These are phyloP conservation scores for Puma concolor DNA, from an alignment of 2,113 vertebrate genomes.

Conservation along the genomic window DNA sequence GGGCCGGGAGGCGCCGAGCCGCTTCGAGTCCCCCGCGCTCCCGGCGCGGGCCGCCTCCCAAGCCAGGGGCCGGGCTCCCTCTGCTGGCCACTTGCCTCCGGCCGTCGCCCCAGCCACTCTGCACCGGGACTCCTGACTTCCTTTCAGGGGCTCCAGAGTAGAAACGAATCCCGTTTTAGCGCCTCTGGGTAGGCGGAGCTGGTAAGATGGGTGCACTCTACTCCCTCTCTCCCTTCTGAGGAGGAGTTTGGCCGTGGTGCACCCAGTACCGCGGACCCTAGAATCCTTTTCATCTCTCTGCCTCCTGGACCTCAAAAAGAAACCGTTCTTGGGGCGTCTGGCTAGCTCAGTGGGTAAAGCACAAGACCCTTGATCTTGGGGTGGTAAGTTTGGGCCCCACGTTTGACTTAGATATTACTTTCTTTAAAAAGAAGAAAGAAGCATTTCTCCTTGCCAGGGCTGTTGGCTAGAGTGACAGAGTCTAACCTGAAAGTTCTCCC, in stretches of 20 bases:
- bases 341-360: neutral
- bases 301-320: neutral
- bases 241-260: neutral
- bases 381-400: neutral
- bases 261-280: no score
- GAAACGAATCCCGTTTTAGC: neutral
- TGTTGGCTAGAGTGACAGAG: neutral
- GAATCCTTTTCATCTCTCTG: neutral
- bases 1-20: slow-evolving; percentile 1
- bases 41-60: neutral
- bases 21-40: neutral
- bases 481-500: neutral
- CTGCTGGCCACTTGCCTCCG: slow-evolving; percentile 62
- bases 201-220: neutral
- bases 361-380: neutral
- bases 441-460: neutral
- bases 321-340: neutral
- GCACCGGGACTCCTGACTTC: neutral
- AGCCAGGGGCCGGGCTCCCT: slow-evolving; percentile 47
- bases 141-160: neutral
- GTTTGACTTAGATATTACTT: neutral
- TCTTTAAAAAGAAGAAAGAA: neutral
- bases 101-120: neutral
- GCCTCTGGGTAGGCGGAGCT: neutral
- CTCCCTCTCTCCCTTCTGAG: neutral